Percentiles rank a stretch among this genome's conserved stretches.
These are phyloP conservation scores for Erebia epiphron DNA, from an alignment of 2,888 invertebrate species.

Conservation along the genomic window DNA sequence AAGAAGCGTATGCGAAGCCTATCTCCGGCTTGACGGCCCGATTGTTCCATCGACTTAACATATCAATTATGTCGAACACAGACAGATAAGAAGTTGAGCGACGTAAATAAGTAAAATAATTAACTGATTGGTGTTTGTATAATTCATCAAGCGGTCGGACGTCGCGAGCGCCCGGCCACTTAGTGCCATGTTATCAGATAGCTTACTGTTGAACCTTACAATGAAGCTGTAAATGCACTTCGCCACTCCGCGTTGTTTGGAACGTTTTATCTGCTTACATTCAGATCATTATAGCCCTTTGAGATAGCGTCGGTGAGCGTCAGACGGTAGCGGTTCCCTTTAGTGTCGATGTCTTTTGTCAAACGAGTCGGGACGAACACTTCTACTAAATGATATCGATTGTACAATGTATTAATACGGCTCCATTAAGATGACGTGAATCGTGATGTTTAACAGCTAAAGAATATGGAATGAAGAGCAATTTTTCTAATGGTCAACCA, in stretches of 20 bases:
- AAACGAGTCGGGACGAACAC: constrained; percentile 13
- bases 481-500: neutral
- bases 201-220: constrained; percentile 59
- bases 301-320: constrained; percentile 22
- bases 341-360: constrained; percentile 26
- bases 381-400: constrained; percentile 19
- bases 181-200: constrained; percentile 73
- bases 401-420: constrained; percentile 5
- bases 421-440: constrained; percentile 23
- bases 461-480: neutral
- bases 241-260: constrained; percentile 54
- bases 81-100: constrained; percentile 75
- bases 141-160: constrained; percentile 74
- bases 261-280: constrained; percentile 29
- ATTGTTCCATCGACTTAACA: constrained; percentile 80
- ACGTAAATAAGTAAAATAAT: constrained; percentile 82
- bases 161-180: constrained; percentile 68
- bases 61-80: constrained; percentile 81
- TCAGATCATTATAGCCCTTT: constrained; percentile 27
- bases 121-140: constrained; percentile 82
- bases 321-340: constrained; percentile 15
- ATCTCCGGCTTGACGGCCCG: constrained; percentile 65
- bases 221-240: constrained; percentile 71
- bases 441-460: constrained; percentile 29
- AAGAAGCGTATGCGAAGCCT: constrained; percentile 44